Evolutionary conservation across 2,113 vertebrate genomes (phyloP).

Genomic region (Embiotoca jacksoni): DNA sequence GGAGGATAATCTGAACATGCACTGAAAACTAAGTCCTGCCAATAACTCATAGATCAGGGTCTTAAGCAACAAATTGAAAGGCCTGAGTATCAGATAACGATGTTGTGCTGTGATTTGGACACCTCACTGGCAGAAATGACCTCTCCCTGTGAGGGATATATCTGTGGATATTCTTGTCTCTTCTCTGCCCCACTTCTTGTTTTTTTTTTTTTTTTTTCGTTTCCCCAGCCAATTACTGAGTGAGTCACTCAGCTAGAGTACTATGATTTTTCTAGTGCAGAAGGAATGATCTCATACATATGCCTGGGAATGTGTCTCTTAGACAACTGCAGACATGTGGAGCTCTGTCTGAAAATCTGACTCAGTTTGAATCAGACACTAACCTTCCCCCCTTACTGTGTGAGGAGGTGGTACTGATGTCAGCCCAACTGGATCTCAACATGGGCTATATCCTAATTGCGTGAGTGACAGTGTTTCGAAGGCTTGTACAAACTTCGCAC

Average conservation of each 20-base stretch:
- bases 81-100: neutral
- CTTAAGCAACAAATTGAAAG: slow-evolving; percentile 6
- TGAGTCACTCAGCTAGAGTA: slow-evolving; percentile 53
- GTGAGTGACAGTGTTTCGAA: neutral
- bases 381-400: neutral
- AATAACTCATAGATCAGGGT: slow-evolving; percentile 12
- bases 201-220: slow-evolving; percentile 49
- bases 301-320: slow-evolving; percentile 55
- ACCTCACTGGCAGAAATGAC: slow-evolving; percentile 21
- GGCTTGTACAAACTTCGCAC: slow-evolving; percentile 1
- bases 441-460: neutral
- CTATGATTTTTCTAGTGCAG: slow-evolving; percentile 25
- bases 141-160: slow-evolving; percentile 50
- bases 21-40: neutral
- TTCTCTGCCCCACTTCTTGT: slow-evolving; percentile 39
- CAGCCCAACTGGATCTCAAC: slow-evolving; percentile 15
- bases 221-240: slow-evolving; percentile 44
- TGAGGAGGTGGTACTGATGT: slow-evolving; percentile 28
- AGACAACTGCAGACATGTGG: slow-evolving; percentile 56
- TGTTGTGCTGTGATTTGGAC: slow-evolving; percentile 17
- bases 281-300: slow-evolving; percentile 72
- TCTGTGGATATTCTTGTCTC: slow-evolving; percentile 42
- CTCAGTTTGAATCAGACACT: slow-evolving; percentile 55
- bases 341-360: slow-evolving; percentile 57
- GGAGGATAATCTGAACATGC: slow-evolving; percentile 3